Base-by-base conservation (phyloP, 1,140 invertebrate genomes). In the Rhagoletis zephyria region DNA sequence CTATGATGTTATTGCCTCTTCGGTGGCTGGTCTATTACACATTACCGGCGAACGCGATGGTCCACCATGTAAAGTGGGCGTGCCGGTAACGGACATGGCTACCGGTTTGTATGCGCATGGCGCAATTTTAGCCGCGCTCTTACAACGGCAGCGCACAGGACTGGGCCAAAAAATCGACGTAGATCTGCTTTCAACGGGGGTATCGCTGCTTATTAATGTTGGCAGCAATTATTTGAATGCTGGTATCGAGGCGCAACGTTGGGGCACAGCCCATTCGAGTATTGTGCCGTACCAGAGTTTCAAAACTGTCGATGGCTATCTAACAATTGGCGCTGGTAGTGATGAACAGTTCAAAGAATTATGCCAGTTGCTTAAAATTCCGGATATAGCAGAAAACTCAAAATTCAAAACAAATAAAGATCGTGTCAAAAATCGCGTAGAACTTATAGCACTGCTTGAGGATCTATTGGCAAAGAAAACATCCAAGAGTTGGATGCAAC, bases 201-300 rank as follows among this genome's bases (percentile, higher is more conserved):
- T 98, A 19, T 95, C 97, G 0, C 95, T 95, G 89, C 94, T 99
- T 90, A 97, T 97, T 16, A 99, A 99, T 93, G 94, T 99, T 81
- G 98, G 95, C 0, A 96, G 96, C 1, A 98, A 98, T 94, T 99
- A 97, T 93, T 93, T 99, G 19, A 99, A 99, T 94, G 96, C 95
- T 88, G 95, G 95, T 74, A 94, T 95, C 89, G 97, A 98, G 90
- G 96, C 96, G 0, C 93, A 94, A 67, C 94, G 97, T 85, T 96
- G 96, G 95, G 98, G 98, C 4, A 99, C 98, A 0, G 97, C 96
- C 5, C 98, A 99, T 93, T 97, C 96, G 85, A 98, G 97, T 91
- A 96, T 99, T 89, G 98, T 99, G 0, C 98, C 98, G 0, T 99
- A 99, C 91, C 96, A 99, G 94, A 94, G 96, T 51, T 98, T 98